Percentiles rank a stretch among this genome's conserved stretches.
Evolutionary conservation across 2,797 vertebrate species (phyloP).

Genomic region (Lepilemur ruficaudatus): DNA sequence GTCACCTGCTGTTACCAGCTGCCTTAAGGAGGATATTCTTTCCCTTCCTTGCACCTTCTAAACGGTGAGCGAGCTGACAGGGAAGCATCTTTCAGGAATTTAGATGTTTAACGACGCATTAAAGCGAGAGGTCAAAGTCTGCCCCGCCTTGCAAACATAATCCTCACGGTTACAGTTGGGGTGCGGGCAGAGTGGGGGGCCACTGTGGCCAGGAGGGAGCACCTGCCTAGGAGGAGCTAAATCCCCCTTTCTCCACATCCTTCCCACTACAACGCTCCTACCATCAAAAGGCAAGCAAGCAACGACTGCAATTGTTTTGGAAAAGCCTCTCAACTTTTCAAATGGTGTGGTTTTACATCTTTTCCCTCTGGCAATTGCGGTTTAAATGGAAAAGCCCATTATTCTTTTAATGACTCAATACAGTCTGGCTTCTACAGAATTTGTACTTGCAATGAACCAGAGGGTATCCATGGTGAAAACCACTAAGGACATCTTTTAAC

Average conservation of each 20-base stretch:
- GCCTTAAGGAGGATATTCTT: constrained; percentile 38
- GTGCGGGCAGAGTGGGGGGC: neutral
- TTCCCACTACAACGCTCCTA: neutral
- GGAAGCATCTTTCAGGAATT: constrained; percentile 28
- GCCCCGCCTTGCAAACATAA: neutral
- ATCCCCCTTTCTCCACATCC: neutral
- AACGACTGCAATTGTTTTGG: neutral
- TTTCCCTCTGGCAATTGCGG: neutral
- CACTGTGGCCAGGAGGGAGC: neutral
- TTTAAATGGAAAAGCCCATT: constrained; percentile 28
- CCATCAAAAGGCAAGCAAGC: neutral
- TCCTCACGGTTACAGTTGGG: neutral
- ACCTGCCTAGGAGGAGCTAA: neutral
- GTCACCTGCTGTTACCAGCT: constrained; percentile 68
- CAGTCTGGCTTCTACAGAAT: neutral
- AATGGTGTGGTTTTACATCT: neutral
- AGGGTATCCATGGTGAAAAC: neutral
- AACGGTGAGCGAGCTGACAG: neutral
- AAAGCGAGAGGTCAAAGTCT: constrained; percentile 50
- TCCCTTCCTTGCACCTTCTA: neutral
- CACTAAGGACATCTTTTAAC: neutral
- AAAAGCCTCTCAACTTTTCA: constrained; percentile 54
- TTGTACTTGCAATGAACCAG: neutral
- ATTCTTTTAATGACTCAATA: constrained; percentile 25
- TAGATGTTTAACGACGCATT: constrained; percentile 16